Conservation (phyloP, 2,113 vertebrate species). For the Notarius quadriscutis region DNA sequence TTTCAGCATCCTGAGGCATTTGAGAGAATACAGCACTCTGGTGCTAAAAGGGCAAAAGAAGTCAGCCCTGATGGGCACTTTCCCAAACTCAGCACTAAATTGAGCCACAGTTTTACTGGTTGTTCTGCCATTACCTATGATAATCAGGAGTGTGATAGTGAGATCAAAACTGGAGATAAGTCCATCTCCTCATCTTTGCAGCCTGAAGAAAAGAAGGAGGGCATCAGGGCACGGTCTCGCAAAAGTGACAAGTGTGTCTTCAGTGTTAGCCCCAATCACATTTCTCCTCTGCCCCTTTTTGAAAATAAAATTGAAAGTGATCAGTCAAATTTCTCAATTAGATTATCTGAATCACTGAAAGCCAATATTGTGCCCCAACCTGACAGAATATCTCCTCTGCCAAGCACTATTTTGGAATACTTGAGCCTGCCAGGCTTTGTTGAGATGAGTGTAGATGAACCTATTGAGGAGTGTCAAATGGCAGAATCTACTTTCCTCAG, state of each 20-base stretch:
- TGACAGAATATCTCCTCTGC: conserved; percentile 66
- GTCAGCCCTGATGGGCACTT: conserved; percentile 45
- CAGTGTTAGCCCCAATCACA: conserved; percentile 65
- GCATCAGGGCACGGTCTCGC: conserved; percentile 68
- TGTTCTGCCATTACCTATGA: conserved; percentile 64
- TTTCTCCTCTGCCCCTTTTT: conserved; percentile 68
- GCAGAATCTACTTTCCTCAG: conserved; percentile 46
- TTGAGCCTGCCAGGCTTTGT: conserved; percentile 78
- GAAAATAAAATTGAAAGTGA: conserved; percentile 70
- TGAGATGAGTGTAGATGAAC: conserved; percentile 80
- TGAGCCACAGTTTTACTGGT: conserved; percentile 57
- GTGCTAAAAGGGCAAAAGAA: conserved; percentile 42
- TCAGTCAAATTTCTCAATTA: conserved; percentile 68
- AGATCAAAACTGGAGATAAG: conserved; percentile 19
- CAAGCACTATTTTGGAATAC: conserved; percentile 77
- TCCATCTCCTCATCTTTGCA: conserved; percentile 51
- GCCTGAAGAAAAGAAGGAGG: conserved; percentile 67
- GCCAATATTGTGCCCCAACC: conserved; percentile 57
- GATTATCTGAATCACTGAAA: conserved; percentile 67
- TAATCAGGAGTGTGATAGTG: conserved; percentile 53
- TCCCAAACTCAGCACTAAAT: conserved; percentile 31
- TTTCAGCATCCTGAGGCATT: conserved; percentile 47
- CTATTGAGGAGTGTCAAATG: conserved; percentile 61
- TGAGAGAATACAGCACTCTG: conserved; percentile 38
- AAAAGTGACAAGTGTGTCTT: conserved; percentile 73